Percentiles rank a stretch among this genome's conserved stretches.
Evolutionary conservation across 2,888 invertebrate genomes (phyloP).

Genomic region (Drosophila diplacantha): DNA sequence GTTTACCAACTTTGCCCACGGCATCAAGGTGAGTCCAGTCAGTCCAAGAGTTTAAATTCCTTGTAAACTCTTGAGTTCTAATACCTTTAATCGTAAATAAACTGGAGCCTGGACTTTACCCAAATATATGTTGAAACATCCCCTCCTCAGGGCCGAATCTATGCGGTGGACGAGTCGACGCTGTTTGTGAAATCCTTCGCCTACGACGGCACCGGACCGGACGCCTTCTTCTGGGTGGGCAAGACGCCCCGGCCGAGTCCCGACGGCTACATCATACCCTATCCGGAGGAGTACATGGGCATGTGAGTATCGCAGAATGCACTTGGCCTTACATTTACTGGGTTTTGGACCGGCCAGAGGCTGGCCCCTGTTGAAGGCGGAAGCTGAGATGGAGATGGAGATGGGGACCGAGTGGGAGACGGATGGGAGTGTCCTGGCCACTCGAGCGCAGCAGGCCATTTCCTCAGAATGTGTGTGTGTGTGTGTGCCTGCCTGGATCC

Average conservation of each 20-base stretch:
- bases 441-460: constrained; percentile 67
- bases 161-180: constrained; percentile 92
- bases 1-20: constrained; percentile 86
- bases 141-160: constrained; percentile 83
- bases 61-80: not conserved
- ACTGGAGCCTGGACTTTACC: too few relatives aligned
- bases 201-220: constrained; percentile 92
- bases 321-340: constrained; percentile 17
- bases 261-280: constrained; percentile 90
- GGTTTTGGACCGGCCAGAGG: constrained; percentile 13
- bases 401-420: not conserved
- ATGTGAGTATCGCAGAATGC: constrained; percentile 80
- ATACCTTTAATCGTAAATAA: not conserved
- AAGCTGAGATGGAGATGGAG: constrained; percentile 7
- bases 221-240: constrained; percentile 94
- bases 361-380: constrained; percentile 20
- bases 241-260: constrained; percentile 88
- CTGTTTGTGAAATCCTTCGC: constrained; percentile 91
- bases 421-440: constrained; percentile 46
- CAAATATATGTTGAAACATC: not conserved
- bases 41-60: not conserved
- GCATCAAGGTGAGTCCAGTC: constrained; percentile 79
- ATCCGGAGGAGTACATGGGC: constrained; percentile 89
- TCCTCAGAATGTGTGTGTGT: constrained; percentile 42
- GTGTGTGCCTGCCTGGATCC: constrained; percentile 45